These are phyloP conservation scores for Pogonognathellus flavescens DNA, from an alignment of 1,140 invertebrate species.

Conservation along the genomic window DNA sequence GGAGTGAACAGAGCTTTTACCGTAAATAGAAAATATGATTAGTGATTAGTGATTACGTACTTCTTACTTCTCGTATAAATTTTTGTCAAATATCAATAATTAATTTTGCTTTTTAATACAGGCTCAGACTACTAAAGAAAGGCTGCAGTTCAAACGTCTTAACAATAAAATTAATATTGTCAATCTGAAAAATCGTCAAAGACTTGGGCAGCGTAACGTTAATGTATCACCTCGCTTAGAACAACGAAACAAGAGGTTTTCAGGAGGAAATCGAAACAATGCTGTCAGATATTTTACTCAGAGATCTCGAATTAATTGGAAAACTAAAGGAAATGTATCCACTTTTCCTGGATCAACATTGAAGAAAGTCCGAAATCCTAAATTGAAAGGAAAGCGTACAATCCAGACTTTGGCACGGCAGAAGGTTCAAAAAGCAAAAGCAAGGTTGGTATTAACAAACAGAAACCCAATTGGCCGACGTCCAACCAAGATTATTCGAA, in stretches of 20 bases:
- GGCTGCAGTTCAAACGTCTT: conserved; percentile 9
- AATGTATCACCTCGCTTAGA: not conserved
- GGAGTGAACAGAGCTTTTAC: not conserved
- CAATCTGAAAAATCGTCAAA: not conserved
- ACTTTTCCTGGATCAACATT: not conserved
- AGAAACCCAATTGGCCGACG: not conserved
- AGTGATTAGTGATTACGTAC: not conserved
- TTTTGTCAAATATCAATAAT: too few species aligned
- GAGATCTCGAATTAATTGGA: not conserved
- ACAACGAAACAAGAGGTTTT: conserved; percentile 1
- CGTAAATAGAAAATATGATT: not conserved
- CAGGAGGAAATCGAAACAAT: not conserved
- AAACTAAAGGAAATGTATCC: not conserved
- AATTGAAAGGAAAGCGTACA: conserved; percentile 8
- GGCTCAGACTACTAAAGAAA: not conserved
- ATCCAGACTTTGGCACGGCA: conserved; percentile 54
- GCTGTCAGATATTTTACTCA: not conserved
- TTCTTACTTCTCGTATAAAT: not conserved
- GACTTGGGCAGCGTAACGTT: not conserved
- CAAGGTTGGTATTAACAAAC: conserved; percentile 41
- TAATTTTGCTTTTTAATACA: conserved; percentile 7
- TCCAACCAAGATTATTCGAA: not conserved
- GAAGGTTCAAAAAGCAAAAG: conserved; percentile 53
- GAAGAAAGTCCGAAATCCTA: not conserved
- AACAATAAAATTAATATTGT: not conserved